phyloP scores from a whole-genome alignment of 92 coral and sea anemone species.

The Zoanthus solanderi region DNA sequence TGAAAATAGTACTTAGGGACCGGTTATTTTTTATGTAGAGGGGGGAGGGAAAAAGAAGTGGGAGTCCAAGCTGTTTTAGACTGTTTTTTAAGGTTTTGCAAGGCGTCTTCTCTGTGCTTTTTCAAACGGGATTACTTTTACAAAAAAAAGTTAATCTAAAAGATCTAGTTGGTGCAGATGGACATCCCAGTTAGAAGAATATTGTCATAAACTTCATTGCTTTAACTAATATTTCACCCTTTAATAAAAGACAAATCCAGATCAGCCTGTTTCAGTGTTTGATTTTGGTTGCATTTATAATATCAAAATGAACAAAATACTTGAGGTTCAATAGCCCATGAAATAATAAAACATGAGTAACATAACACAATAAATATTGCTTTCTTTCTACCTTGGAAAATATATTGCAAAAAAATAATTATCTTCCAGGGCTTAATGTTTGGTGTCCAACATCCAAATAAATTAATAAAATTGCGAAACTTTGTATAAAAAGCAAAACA shows the following conservation, averaged over 20 bases:
- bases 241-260: conserved; percentile 23
- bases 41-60: too few species aligned
- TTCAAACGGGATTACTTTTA: too few species aligned
- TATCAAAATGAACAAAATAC: background rate
- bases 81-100: too few species aligned
- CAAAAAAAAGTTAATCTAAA: too few species aligned
- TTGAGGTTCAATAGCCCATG: conserved; percentile 4
- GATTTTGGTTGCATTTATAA: background rate
- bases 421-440: background rate
- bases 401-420: background rate
- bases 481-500: background rate
- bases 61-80: too few species aligned
- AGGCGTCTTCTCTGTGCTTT: too few species aligned
- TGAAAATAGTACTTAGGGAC: too few species aligned
- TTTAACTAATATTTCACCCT: conserved; percentile 19
- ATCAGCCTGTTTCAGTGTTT: conserved; percentile 12
- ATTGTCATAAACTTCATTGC: background rate
- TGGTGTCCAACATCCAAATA: conserved; percentile 4
- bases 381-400: conserved; percentile 4
- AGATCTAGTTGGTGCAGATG: conserved; percentile 9
- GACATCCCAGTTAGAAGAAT: background rate
- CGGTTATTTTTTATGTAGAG: too few species aligned
- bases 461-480: background rate
- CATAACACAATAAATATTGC: conserved; percentile 26
- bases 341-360: conserved; percentile 20